These are phyloP conservation scores for Aporophyla lueneburgensis DNA, from an alignment of 2,888 invertebrate species.

Conservation along the genomic window DNA sequence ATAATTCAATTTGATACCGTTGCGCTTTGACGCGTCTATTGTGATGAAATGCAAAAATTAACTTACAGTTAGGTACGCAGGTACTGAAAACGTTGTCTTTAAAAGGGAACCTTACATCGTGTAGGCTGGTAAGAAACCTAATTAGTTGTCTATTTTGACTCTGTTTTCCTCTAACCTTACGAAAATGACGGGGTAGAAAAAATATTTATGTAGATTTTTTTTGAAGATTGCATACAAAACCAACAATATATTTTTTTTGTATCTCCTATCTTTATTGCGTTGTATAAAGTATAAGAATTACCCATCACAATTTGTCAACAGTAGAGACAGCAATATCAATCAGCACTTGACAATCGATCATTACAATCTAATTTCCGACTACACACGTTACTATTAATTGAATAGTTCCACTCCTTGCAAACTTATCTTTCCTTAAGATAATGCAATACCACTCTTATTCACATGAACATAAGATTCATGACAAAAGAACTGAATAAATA, in stretches of 20 bases:
- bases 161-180: not conserved
- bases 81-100: not conserved
- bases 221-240: not conserved
- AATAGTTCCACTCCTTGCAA: conserved; percentile 72
- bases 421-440: conserved; percentile 31
- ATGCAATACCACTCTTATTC: conserved; percentile 66
- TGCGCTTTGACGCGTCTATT: conserved; percentile 28
- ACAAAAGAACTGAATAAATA: conserved; percentile 55
- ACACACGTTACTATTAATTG: conserved; percentile 71
- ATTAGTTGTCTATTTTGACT: not conserved
- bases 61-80: not conserved
- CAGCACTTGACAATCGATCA: conserved; percentile 74
- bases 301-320: conserved; percentile 7
- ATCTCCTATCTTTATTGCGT: not conserved
- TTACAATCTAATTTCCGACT: conserved; percentile 73
- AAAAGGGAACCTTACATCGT: not conserved
- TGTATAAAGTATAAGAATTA: not conserved
- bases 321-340: conserved; percentile 54
- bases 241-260: not conserved
- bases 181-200: not conserved
- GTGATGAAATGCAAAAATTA: conserved; percentile 41
- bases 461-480: conserved; percentile 46
- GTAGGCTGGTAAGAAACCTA: not conserved
- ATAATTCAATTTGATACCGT: conserved; percentile 44
- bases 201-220: not conserved